Conservation (phyloP, 2,888 invertebrate species). For the Leptinotarsa peninsularis region DNA sequence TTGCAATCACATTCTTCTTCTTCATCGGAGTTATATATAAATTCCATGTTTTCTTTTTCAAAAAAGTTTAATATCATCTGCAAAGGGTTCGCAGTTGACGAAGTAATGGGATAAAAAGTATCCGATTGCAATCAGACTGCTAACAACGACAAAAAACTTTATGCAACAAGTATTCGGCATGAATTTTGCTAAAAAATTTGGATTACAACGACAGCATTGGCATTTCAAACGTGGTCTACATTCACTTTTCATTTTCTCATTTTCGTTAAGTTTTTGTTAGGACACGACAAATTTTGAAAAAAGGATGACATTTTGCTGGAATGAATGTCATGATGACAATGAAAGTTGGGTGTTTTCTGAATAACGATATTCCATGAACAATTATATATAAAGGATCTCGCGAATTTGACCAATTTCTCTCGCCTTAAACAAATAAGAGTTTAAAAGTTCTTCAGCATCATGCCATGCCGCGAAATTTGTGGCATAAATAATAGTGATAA, state of each 20-base stretch:
- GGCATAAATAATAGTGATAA: too few relatives aligned
- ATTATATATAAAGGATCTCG: too few relatives aligned
- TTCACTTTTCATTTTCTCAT: constrained; percentile 33
- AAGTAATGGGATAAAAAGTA: constrained; percentile 41
- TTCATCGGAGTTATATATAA: background rate
- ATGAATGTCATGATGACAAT: constrained; percentile 17
- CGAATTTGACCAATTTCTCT: too few relatives aligned
- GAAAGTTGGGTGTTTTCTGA: too few relatives aligned
- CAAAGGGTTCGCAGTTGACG: constrained; percentile 44
- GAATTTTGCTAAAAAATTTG: constrained; percentile 22
- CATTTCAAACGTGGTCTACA: constrained; percentile 31
- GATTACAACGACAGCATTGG: constrained; percentile 35
- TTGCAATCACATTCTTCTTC: constrained; percentile 12
- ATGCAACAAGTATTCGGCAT: constrained; percentile 33
- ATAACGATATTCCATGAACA: too few relatives aligned
- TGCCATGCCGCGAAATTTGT: too few relatives aligned
- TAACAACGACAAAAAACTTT: constrained; percentile 34
- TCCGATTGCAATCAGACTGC: constrained; percentile 35
- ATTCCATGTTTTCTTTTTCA: constrained; percentile 29
- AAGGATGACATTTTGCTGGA: constrained; percentile 29
- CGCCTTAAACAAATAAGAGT: too few relatives aligned
- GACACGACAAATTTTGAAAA: constrained; percentile 34
- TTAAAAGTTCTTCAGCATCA: too few relatives aligned
- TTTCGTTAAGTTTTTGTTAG: background rate
- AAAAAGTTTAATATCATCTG: constrained; percentile 40